A percentile compares a stretch with the other conserved stretches of the same genome.
These are phyloP conservation scores for Serilophus lunatus DNA, from an alignment of 2,113 vertebrate species.

Conservation along the genomic window DNA sequence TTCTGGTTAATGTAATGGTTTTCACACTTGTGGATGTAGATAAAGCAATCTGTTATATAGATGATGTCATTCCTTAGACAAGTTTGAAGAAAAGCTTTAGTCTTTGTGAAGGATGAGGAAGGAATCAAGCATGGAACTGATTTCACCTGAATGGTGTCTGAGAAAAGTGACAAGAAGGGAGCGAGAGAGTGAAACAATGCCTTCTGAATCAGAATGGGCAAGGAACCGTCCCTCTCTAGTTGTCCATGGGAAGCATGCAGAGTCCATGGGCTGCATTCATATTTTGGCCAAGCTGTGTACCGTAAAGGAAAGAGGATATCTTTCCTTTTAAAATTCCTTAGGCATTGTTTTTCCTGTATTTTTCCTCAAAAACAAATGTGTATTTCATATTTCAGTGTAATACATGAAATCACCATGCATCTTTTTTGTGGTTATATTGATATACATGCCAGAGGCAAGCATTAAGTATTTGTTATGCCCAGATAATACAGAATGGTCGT, in stretches of 20 bases:
- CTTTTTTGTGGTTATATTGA: not conserved
- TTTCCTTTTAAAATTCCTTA: not conserved
- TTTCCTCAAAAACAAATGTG: not conserved
- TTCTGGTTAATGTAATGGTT: not conserved
- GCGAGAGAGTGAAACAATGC: not conserved
- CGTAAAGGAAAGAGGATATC: not conserved
- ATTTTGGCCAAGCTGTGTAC: not conserved
- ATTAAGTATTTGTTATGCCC: not conserved
- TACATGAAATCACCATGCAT: not conserved
- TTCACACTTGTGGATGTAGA: not conserved
- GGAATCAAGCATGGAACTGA: not conserved
- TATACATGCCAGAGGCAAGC: not conserved
- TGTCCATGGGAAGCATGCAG: not conserved
- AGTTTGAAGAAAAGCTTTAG: not conserved
- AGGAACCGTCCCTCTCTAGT: not conserved
- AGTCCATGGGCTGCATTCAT: not conserved
- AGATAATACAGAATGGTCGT: not conserved
- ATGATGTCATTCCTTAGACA: conserved; percentile 19
- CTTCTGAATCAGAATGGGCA: not conserved
- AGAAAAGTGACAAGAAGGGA: not conserved
- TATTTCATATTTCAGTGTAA: not conserved
- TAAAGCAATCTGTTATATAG: not conserved
- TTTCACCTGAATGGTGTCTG: not conserved
- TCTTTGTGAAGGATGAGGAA: not conserved
- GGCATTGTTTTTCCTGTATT: not conserved